Conservation (phyloP, 2,888 invertebrate genomes). For the Podabrus alpinus region DNA sequence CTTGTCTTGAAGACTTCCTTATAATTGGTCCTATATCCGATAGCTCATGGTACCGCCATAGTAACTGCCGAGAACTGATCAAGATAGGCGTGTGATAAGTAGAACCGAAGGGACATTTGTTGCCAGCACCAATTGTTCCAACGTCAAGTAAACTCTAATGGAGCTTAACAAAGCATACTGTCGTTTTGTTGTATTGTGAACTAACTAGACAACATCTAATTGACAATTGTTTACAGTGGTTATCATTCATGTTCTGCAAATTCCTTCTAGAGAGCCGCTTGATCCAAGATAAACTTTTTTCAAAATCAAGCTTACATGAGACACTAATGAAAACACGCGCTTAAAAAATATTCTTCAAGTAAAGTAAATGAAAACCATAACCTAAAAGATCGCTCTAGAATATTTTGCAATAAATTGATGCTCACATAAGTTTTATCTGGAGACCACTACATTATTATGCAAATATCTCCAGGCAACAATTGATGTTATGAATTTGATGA, state of each 20-base stretch:
- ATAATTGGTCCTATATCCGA: conserved; percentile 34
- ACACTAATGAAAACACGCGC: conserved; percentile 25
- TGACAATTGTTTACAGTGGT: conserved; percentile 57
- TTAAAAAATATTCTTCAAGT: background rate
- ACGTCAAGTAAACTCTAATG: conserved; percentile 48
- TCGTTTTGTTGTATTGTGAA: conserved; percentile 51
- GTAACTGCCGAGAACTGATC: conserved; percentile 40
- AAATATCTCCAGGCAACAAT: background rate
- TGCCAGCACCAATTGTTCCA: conserved; percentile 52
- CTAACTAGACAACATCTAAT: conserved; percentile 56
- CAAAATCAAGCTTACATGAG: conserved; percentile 17
- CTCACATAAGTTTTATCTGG: background rate
- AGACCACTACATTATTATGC: background rate
- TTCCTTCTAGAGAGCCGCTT: conserved; percentile 49
- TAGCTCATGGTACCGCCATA: conserved; percentile 32
- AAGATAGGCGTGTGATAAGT: conserved; percentile 50
- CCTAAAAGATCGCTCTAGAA: background rate
- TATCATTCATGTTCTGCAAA: conserved; percentile 57
- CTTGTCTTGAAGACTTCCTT: conserved; percentile 18
- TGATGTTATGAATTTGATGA: background rate
- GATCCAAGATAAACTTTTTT: conserved; percentile 35
- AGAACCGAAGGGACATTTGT: conserved; percentile 51
- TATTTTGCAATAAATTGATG: background rate
- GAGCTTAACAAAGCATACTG: conserved; percentile 52
- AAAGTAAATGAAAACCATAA: background rate